These are phyloP conservation scores for Kryptolebias ocellatus DNA, from an alignment of 2,797 vertebrate species.

Conservation along the genomic window DNA sequence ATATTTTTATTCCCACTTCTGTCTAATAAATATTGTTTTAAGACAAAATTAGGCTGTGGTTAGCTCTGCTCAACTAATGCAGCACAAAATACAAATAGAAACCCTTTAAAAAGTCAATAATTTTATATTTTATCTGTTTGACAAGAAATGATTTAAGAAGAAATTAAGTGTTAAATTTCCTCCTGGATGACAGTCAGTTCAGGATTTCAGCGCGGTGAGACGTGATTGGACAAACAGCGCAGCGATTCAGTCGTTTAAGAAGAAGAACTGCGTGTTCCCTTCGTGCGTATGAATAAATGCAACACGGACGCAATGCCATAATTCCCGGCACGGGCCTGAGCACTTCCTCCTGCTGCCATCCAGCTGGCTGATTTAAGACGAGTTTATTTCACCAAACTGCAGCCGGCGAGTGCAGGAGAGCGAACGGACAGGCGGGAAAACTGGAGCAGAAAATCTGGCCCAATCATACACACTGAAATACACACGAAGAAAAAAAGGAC, in stretches of 20 bases:
- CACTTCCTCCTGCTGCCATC: constrained; percentile 36
- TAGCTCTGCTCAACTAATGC: not conserved
- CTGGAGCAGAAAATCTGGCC: constrained; percentile 83
- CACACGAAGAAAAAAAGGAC: not conserved
- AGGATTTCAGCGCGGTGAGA: not conserved
- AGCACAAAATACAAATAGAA: not conserved
- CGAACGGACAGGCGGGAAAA: constrained; percentile 60
- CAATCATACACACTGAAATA: constrained; percentile 56
- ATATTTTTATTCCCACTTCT: not conserved
- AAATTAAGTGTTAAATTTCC: not conserved
- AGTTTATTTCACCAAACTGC: constrained; percentile 50
- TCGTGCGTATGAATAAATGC: constrained; percentile 24
- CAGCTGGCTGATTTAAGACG: constrained; percentile 50
- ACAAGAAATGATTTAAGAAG: not conserved
- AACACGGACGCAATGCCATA: constrained; percentile 9
- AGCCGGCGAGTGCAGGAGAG: constrained; percentile 36
- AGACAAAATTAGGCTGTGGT: not conserved
- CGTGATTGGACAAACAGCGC: not conserved
- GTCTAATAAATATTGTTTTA: not conserved
- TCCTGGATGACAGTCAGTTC: not conserved
- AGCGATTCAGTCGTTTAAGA: constrained; percentile 8
- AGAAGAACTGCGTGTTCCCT: constrained; percentile 2
- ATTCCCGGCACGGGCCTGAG: constrained; percentile 13
- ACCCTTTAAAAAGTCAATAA: not conserved
- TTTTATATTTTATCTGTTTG: not conserved